Evolutionary conservation across 2,113 vertebrate genomes (phyloP), one percentile per base, ranked within the genome.

Genomic region (Phaetusa simplex): DNA sequence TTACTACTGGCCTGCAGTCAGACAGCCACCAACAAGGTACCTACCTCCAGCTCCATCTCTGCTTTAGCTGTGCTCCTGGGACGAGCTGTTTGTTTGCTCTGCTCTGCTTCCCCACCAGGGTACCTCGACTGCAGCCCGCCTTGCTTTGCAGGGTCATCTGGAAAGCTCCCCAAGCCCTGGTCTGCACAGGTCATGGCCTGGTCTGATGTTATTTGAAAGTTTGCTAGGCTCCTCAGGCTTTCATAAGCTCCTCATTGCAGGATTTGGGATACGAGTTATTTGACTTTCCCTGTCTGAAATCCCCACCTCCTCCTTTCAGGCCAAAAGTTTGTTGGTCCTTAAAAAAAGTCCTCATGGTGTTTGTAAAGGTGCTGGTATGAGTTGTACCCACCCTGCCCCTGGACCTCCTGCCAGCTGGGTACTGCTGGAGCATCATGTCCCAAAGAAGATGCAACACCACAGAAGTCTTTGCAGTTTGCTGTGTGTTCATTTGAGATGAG

Each of bases 51-150:
- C 38, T 72, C 34, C 23, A 26, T 40, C 84, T 56, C 85, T 32
- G 36, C 43, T n/a, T 78, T 21, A 40, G 43, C 7, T 26, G 42
- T 65, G 36, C 29, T 52, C 36, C 43, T 27, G 58, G 26, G n/a
- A 61, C 1, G 1, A 42, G 49, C 47, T 24, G 4, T 23, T 18
- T 19, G 32, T 32, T 24, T 58, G 14, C 43, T 26, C 58, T 52
- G 20, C 52, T 71, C 62, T 77, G 42, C 34, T 62, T 45, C 52
- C n/a, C 50, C 52, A 32, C 10, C 49, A 21, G n/a, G 5, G 6
- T 4, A 38, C 38, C 34, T 40, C 11, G 3, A 24, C 19, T 45
- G 26, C 26, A 43, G 42, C n/a, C 56, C 2, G 0, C 3, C 3
- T 34, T 18, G 36, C 43, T 62, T 30, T 67, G 32, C 36, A 45